Base-by-base conservation (phyloP, 2,888 invertebrate genomes). In the Lycaena phlaeas region DNA sequence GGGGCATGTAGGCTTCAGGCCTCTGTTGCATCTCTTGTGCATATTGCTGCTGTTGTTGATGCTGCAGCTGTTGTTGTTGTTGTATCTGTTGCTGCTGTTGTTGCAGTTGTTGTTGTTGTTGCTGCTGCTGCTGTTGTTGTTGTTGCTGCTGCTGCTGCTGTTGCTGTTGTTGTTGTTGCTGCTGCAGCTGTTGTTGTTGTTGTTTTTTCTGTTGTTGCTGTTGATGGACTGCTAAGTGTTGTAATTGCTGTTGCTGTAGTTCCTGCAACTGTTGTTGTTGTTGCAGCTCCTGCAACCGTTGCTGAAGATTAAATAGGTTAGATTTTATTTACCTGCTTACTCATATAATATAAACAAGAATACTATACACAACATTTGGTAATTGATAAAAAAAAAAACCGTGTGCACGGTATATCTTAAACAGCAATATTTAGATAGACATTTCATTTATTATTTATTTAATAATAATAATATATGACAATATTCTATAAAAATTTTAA, bases 231-330 rank as follows among this genome's bases (percentile, higher is more conserved):
- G n/a, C n/a, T n/a, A n/a, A n/a, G n/a, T n/a, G 57, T 44, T 63
- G 57, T 48, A 72, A 71, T 43, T 68, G 64, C 39, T 54, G 64
- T 43, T 57, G 54, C 44, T 60, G 53, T 11, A 66, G 61, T 42
- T 76, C 73, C 55, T n/a, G 66, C 45, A 69, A 60, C 44, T 64
- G 60, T 51, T 72, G 65, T 39, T 61, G 72, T 42, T 76, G 74
- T 44, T 68, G 62, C 30, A 63, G 60, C 54, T 70, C 64, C 45
- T 57, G 56, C 50, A 60, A 30, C 37, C 64, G 59, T 45, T 74
- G 69, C 49, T 61, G 60, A 10, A 36, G 27, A 30, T 36, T 27
- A 27, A 41, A 52, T 55, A 40, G 56, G 11, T 27, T 37, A 27
- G 57, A 36, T 56, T 48, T 40, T 49, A 52, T 49, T n/a, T 49